Conservation (phyloP, 1,140 invertebrate species). For the Ceratosolen fusciceps region DNA sequence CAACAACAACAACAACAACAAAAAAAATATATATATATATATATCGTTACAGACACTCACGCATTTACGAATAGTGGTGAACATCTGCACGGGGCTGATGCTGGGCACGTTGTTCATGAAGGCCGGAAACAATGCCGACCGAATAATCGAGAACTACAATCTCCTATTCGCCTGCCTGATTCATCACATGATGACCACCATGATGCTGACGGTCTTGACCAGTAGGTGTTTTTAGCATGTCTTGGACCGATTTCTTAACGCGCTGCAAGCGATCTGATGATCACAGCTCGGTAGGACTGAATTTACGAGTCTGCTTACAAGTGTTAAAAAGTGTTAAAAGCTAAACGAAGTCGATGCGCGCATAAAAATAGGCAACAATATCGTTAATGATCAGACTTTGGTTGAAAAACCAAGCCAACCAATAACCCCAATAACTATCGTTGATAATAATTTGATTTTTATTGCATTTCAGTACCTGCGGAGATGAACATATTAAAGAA, state of each 20-base stretch:
- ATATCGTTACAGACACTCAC: constrained; percentile 83
- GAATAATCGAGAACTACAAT: constrained; percentile 87
- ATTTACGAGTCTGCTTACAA: no score
- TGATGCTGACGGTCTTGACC: constrained; percentile 88
- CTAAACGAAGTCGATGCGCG: no score
- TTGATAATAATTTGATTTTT: no score
- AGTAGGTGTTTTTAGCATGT: constrained; percentile 73
- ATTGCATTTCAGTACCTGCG: constrained; percentile 82
- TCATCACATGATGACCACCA: constrained; percentile 87
- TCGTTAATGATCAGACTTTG: no score
- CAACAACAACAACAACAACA: constrained; percentile 13
- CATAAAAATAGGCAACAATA: no score
- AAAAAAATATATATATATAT: background rate
- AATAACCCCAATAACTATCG: no score
- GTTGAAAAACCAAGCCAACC: no score
- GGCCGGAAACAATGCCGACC: constrained; percentile 79
- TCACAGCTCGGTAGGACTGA: no score
- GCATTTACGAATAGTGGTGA: constrained; percentile 83
- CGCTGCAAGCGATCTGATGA: no score
- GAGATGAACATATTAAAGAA: constrained; percentile 92
- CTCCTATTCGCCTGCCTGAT: constrained; percentile 85
- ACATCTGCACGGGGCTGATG: constrained; percentile 81
- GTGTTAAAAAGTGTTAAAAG: no score
- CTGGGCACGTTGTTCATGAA: constrained; percentile 80
- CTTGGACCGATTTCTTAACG: background rate